phyloP scores from a whole-genome alignment of 2,797 vertebrate species.

The Xiphophorus birchmanni region DNA sequence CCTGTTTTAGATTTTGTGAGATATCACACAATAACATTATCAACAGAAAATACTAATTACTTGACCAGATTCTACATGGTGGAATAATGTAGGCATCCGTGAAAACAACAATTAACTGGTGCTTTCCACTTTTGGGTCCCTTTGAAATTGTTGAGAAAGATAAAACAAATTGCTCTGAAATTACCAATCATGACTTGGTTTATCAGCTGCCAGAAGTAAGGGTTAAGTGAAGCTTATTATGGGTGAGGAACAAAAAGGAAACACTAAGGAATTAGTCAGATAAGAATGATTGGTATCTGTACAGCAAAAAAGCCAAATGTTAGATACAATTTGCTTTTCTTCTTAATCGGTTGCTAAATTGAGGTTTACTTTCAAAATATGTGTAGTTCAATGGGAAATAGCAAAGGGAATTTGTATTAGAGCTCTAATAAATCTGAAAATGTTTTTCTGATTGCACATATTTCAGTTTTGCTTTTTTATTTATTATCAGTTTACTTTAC shows the following conservation, averaged over 20 bases:
- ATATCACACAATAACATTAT: neutral
- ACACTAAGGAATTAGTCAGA: conserved; percentile 52
- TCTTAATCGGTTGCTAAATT: conserved; percentile 41
- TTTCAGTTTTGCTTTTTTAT: conserved; percentile 22
- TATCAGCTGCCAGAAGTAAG: conserved; percentile 62
- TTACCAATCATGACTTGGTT: conserved; percentile 63
- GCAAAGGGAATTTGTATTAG: neutral
- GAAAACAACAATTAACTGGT: conserved; percentile 50
- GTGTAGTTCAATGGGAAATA: neutral
- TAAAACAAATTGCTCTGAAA: conserved; percentile 64
- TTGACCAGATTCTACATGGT: conserved; percentile 36
- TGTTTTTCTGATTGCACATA: neutral
- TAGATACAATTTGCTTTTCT: conserved; percentile 49
- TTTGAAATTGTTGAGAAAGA: conserved; percentile 60
- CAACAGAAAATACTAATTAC: conserved; percentile 11
- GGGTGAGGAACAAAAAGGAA: conserved; percentile 61
- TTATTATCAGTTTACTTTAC: conserved; percentile 28
- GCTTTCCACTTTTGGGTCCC: conserved; percentile 54
- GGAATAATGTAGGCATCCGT: conserved; percentile 44
- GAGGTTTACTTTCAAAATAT: conserved; percentile 35
- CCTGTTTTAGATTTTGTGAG: neutral
- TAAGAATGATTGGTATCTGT: conserved; percentile 50
- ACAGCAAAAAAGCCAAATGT: conserved; percentile 57
- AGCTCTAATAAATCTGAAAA: conserved; percentile 32
- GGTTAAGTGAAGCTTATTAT: conserved; percentile 42